phyloP scores from a whole-genome alignment of 2,888 invertebrate species.

The Agriopis marginaria region DNA sequence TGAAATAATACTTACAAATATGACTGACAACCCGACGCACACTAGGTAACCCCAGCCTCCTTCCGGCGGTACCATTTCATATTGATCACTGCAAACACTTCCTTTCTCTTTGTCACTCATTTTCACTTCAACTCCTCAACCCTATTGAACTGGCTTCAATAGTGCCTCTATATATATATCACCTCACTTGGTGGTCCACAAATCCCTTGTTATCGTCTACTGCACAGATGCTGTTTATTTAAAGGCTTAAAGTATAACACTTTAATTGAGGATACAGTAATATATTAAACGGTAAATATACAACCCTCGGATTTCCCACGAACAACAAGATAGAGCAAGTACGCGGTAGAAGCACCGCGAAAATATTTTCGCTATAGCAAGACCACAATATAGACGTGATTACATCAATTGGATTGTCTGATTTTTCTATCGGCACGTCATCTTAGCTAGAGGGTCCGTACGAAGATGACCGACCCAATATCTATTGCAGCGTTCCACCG shows the following conservation, averaged over 20 bases:
- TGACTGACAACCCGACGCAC: conserved; percentile 87
- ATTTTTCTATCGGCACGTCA: conserved; percentile 30
- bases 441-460: conserved; percentile 12
- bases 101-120: conserved; percentile 66
- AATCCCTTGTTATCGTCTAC: conserved; percentile 65
- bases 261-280: conserved; percentile 66
- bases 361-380: conserved; percentile 9
- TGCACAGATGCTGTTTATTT: conserved; percentile 64
- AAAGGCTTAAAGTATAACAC: conserved; percentile 67
- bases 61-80: conserved; percentile 86
- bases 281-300: conserved; percentile 63
- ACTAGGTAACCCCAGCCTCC: conserved; percentile 92
- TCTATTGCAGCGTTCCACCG: conserved; percentile 10
- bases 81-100: conserved; percentile 67
- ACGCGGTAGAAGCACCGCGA: conserved; percentile 21
- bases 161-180: conserved; percentile 45
- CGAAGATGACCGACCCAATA: conserved; percentile 32
- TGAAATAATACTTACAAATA: conserved; percentile 86
- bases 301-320: conserved; percentile 75
- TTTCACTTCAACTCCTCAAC: conserved; percentile 45
- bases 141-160: conserved; percentile 41
- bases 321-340: conserved; percentile 59
- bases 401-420: conserved; percentile 7
- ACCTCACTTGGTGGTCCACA: conserved; percentile 67
- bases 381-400: conserved; percentile 8